A percentile compares a stretch with the other conserved stretches of the same genome.
Evolutionary conservation across 2,888 invertebrate species (phyloP).

Genomic region (Rhopalosiphum nymphaeae): DNA sequence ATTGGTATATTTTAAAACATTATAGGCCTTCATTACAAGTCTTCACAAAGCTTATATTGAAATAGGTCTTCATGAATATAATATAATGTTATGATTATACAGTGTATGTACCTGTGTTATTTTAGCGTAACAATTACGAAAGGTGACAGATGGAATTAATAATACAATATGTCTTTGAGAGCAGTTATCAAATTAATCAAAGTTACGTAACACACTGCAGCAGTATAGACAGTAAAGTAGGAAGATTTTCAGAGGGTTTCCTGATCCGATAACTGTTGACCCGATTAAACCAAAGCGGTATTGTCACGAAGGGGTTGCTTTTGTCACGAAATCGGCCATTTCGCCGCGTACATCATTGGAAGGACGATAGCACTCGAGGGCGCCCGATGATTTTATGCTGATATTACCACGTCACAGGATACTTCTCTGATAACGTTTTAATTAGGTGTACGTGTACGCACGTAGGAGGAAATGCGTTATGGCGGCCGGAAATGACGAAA

Average conservation of each 20-base stretch:
- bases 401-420: slow-evolving; percentile 30
- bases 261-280: slow-evolving; percentile 37
- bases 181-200: slow-evolving; percentile 3
- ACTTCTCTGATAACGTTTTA: slow-evolving; percentile 50
- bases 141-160: not conserved
- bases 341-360: not conserved
- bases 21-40: no score
- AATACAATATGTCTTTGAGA: not conserved
- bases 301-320: slow-evolving; percentile 10
- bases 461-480: slow-evolving; percentile 15
- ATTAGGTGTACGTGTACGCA: slow-evolving; percentile 20
- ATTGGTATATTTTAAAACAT: not conserved
- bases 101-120: not conserved
- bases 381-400: slow-evolving; percentile 41
- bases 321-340: slow-evolving; percentile 34
- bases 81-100: not conserved
- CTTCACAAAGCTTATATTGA: not conserved
- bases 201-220: not conserved
- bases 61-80: not conserved
- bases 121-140: not conserved
- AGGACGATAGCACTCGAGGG: not conserved
- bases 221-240: not conserved
- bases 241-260: slow-evolving; percentile 13
- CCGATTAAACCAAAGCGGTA: slow-evolving; percentile 14
- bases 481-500: slow-evolving; percentile 36